Base-by-base conservation (phyloP, 2,888 invertebrate genomes). In the Nephrocerus scutellatus region DNA sequence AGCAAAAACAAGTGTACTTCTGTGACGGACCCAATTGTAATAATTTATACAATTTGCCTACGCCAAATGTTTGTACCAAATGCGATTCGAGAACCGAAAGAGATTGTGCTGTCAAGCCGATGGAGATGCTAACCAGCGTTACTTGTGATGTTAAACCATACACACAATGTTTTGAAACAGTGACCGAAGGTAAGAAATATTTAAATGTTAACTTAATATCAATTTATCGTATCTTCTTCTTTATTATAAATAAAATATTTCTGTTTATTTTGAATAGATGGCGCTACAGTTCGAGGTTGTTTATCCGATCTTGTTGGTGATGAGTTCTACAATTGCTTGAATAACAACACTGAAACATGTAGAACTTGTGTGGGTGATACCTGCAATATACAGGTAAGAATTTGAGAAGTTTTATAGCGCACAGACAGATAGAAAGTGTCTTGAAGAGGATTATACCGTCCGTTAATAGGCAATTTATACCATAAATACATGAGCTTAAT, bases 221-320 rank as follows among this genome's bases (percentile, higher is more conserved):
- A 2, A 26, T 5, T 10, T 3, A 22, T 15, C 22, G 14, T 21
- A 14, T 5, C 2, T 16, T n/a, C n/a, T n/a, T n/a, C n/a, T n/a
- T n/a, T n/a, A n/a, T n/a, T n/a, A n/a, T n/a, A n/a, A n/a, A 8
- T 7, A 20, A 9, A 3, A 9, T 4, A 31, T 20, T 32, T 20
- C 4, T 36, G 20, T 19, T 25, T 19, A 23, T 12, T 19, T 31
- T 10, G 21, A 20, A 15, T 20, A 38, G 40, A 9, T 41, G 43
- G 47, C 9, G 30, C 22, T 2, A 54, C 54, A 2, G 32, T 45
- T 9, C 53, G 56, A 28, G 56, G 56, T 12, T 56, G 56, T 21
- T 33, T 53, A n/a, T 32, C 29, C 1, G 50, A 53, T 8, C 46
- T 56, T 8, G 8, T 33, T 2, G 44, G 33, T 2, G 50, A 50